Base-by-base conservation (phyloP, 2,797 vertebrate species). In the Typhlichthys subterraneus region DNA sequence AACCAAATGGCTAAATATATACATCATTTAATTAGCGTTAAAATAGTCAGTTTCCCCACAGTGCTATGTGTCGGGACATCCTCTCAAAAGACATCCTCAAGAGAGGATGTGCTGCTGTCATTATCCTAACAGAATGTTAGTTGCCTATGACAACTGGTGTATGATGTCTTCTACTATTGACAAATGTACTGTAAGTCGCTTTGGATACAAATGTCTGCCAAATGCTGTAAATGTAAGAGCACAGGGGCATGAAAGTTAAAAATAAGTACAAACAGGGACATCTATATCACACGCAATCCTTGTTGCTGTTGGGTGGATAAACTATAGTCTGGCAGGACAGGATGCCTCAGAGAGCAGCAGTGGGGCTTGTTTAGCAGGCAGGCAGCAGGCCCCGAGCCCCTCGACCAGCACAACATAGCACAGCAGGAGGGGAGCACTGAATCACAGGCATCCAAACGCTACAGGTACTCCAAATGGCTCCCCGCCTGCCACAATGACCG, bases 401-500 rank as follows among this genome's bases (percentile, higher is more conserved):
- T 45, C 67, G 74, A 65, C 62, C 68, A 67, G 57, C 61, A 31
- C 59, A 53, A 59, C 69, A 59, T 46, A 53, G 31, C 52, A n/a
- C 79, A 71, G 71, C 79, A 74, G 59, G 70, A 60, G 48, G 63
- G 15, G 49, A 63, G 69, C 67, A 72, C 48, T 48, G 61, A 56
- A 63, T 67, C 66, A 56, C 1, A 1, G 23, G 14, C 4, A 48
- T 10, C n/a, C 64, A 64, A 66, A 65, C 17, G 57, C 69, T 73
- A 52, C 9, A 57, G 61, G 33, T 61, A 19, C 68, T 63, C 59
- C 73, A 67, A 68, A 64, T 64, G 61, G 53, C 61, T 72, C 61
- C 61, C 59, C 54, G 73, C 58, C 70, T 72, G 62, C 48, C 42
- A 67, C 48, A 55, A 46, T 72, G 70, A 77, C 81, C 56, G 48